Conservation (phyloP, 2,888 invertebrate species). For the Gastracanthus pulcherrimus region DNA sequence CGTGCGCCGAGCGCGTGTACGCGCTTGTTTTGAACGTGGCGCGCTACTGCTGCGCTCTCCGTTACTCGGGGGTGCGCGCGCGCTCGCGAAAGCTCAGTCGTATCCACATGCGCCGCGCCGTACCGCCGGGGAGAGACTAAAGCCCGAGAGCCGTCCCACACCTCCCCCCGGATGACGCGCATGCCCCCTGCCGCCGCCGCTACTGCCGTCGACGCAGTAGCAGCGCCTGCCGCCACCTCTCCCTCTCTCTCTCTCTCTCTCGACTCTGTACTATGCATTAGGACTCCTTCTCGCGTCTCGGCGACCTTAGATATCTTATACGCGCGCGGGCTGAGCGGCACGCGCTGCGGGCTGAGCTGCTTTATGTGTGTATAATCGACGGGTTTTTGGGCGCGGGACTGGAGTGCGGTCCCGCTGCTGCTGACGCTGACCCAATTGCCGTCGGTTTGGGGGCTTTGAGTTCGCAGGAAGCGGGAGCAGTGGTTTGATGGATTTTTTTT, state of each 20-base stretch:
- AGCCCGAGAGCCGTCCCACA: slow-evolving; percentile 70
- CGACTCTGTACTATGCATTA: background rate
- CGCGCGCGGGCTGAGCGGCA: too few relatives aligned
- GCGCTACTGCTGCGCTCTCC: background rate
- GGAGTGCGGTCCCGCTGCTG: too few relatives aligned
- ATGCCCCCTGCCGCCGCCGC: slow-evolving; percentile 68
- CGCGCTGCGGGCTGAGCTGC: too few relatives aligned
- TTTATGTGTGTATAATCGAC: too few relatives aligned
- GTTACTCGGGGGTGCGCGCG: background rate
- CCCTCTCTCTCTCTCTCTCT: background rate
- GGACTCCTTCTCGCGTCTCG: background rate
- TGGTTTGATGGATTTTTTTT: too few relatives aligned
- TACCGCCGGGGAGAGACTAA: slow-evolving; percentile 74
- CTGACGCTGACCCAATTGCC: too few relatives aligned
- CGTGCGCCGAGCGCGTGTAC: background rate
- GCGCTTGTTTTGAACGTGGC: background rate
- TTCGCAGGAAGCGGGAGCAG: too few relatives aligned
- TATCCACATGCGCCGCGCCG: slow-evolving; percentile 66
- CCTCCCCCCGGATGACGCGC: slow-evolving; percentile 74
- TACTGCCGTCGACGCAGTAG: too few relatives aligned
- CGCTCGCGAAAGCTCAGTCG: background rate
- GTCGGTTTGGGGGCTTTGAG: too few relatives aligned
- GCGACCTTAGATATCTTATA: too few relatives aligned
- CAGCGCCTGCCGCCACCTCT: background rate
- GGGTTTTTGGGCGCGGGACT: too few relatives aligned